These are phyloP conservation scores for Hecatera dysodea DNA, from an alignment of 2,888 invertebrate genomes.

Conservation along the genomic window DNA sequence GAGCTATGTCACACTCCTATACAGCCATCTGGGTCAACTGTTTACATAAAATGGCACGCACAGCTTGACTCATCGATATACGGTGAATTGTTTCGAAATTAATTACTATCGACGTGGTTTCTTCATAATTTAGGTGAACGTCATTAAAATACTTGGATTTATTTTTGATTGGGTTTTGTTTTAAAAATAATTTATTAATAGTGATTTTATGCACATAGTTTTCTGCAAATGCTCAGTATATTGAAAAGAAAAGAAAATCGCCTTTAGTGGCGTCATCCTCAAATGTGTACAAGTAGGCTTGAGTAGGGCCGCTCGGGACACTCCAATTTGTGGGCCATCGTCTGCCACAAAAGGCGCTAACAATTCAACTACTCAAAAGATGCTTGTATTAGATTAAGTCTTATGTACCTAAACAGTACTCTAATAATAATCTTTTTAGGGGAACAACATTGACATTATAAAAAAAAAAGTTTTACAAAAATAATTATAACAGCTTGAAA, in stretches of 20 bases:
- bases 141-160: conserved; percentile 52
- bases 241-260: not conserved
- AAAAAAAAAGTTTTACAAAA: too few relatives aligned
- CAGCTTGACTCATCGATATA: conserved; percentile 75
- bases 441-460: too few relatives aligned
- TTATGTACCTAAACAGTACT: not conserved
- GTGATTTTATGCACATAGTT: too few relatives aligned
- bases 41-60: conserved; percentile 77
- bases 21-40: conserved; percentile 80
- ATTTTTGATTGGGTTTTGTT: conserved; percentile 17
- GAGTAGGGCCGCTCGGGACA: not conserved
- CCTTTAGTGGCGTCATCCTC: not conserved
- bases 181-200: not conserved
- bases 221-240: not conserved
- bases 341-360: not conserved
- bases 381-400: not conserved
- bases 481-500: too few relatives aligned
- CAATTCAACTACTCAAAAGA: not conserved
- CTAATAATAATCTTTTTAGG: too few relatives aligned
- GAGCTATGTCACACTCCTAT: conserved; percentile 31
- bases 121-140: conserved; percentile 55
- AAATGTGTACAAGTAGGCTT: not conserved
- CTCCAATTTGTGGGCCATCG: not conserved
- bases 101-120: conserved; percentile 54
- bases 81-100: conserved; percentile 72